Evolutionary conservation across 2,888 invertebrate genomes (phyloP), one percentile per base, ranked within the genome.

Genomic region (Clostera curtula): DNA sequence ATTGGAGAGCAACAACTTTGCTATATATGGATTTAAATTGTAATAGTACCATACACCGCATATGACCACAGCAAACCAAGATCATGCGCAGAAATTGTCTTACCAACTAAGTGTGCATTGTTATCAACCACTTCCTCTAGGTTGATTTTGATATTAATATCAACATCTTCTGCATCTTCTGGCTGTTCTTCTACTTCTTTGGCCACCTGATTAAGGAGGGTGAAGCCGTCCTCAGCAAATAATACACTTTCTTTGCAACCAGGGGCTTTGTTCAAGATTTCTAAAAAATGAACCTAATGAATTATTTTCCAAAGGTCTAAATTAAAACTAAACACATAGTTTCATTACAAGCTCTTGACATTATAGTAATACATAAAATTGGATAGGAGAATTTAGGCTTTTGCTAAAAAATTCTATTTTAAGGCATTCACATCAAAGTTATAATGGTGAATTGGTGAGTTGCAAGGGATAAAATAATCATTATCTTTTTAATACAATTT

Each of bases 241-340:
- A 85, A 51, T 7, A 88, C 67, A 12, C 88, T 87, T 34, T 82
- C 82, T 34, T 77, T 65, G 44, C 91, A 89, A 0, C 92, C 93
- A 5, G 93, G 93, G 0, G 93, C 89, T 31, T 86, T 73, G 2
- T 85, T 85, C 3, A 89, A 52, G 14, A 89, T 62, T 34, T 86
- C 88, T 89, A 55, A 7, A 70, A 67, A 15, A 13, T 25, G 6
- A 29, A 36, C 21, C 18, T 15, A 18, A 9, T n/a, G n/a, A n/a
- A n/a, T n/a, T n/a, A n/a, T n/a, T n/a, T n/a, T n/a, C n/a, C n/a
- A n/a, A n/a, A n/a, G n/a, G n/a, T n/a, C n/a, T n/a, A n/a, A n/a
- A n/a, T n/a, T n/a, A n/a, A n/a, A n/a, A n/a, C n/a, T n/a, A n/a
- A n/a, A n/a, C n/a, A n/a, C n/a, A n/a, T n/a, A n/a, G n/a, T n/a